Conservation (phyloP, 2,797 vertebrate genomes). For the Harpagifer antarcticus region DNA sequence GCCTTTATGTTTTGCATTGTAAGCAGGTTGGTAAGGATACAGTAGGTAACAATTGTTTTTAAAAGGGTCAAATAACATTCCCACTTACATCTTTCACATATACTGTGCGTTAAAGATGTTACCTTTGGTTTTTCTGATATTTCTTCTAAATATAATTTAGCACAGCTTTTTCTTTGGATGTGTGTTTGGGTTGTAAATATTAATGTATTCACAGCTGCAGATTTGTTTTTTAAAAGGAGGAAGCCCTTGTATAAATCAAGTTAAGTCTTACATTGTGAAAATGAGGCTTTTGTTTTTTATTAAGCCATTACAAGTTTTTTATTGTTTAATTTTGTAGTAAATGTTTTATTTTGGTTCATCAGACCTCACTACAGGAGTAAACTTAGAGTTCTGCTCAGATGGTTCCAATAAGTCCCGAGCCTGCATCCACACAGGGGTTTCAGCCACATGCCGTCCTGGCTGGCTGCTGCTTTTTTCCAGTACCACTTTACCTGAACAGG, state of each 20-base stretch:
- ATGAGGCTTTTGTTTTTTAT: slow-evolving; percentile 10
- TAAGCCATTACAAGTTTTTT: slow-evolving; percentile 4
- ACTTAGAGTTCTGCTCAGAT: slow-evolving; percentile 62
- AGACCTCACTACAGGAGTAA: slow-evolving; percentile 14
- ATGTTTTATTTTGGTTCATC: slow-evolving; percentile 27
- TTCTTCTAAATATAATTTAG: background rate
- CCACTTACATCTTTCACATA: background rate
- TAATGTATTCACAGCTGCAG: too few species aligned
- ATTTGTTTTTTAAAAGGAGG: background rate
- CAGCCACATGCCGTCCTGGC: slow-evolving; percentile 62
- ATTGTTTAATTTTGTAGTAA: slow-evolving; percentile 1
- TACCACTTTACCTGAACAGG: slow-evolving; percentile 39
- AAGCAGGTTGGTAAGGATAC: background rate
- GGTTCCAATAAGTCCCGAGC: slow-evolving; percentile 67
- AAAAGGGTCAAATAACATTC: background rate
- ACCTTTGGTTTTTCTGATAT: background rate
- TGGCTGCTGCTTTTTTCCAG: slow-evolving; percentile 40
- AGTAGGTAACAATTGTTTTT: background rate
- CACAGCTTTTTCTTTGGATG: background rate
- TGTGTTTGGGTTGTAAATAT: background rate
- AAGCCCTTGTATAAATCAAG: background rate
- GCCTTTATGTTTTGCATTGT: background rate
- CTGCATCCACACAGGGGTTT: slow-evolving; percentile 59
- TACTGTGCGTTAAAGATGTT: background rate
- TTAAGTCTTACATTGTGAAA: background rate